Evolutionary conservation across 2,113 vertebrate species (phyloP), one percentile per base, ranked within the genome.

Genomic region (Takifugu flavidus): DNA sequence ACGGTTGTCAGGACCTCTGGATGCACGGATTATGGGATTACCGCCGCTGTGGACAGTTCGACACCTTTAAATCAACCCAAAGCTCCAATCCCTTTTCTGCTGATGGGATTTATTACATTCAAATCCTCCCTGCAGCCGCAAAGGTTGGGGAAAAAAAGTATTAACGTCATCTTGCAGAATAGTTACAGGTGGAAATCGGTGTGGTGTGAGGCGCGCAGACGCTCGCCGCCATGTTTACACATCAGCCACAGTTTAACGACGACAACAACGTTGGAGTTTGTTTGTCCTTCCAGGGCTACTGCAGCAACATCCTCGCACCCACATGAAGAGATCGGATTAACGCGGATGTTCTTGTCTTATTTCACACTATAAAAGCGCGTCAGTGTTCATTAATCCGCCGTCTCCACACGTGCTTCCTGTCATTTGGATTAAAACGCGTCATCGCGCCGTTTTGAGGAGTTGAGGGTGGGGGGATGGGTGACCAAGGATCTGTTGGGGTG

Each of bases 21-120:
- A 15, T 65, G 51, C 29, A 4, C 71, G 78, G 77, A 82, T 86
- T 79, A 81, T 67, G 70, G 80, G 80, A 82, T 85, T 82, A 81
- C 56, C 42, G 65, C 58, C 57, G 34, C 62, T 13, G 25, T 15
- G 3, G 63, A 76, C 78, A 52, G 70, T 73, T 72, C 56, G 75
- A 83, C 80, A 82, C 82, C 68, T 83, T 74, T 65, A 75, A 83
- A 13, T 85, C 65, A 28, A 52, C 27, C 13, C 12, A 75, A 63
- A 64, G 68, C 74, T 68, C 56, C 59, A 57, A 78, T 78, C 67
- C 70, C 29, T 59, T 72, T 75, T 73, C 72, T 76, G 25, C 55
- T 43, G 25, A 56, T 11, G 61, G 74, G 76, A 78, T 83, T 86
- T 82, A 64, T 66, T 80, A 75, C 49, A 65, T 59, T 73, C 39